Base-by-base conservation (phyloP, 2,888 invertebrate genomes). In the Thelaira solivaga region DNA sequence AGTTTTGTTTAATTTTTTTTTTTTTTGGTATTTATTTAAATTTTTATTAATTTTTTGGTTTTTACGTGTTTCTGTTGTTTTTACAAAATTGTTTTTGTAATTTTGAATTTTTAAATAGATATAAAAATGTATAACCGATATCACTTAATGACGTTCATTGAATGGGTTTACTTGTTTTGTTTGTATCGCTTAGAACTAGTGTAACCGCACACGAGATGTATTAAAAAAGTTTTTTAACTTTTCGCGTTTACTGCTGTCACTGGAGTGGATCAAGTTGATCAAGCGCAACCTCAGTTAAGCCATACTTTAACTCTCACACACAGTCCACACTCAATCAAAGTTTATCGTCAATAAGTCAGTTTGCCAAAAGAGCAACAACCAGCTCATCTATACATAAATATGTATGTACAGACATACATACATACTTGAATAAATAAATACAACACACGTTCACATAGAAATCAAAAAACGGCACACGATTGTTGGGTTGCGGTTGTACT, bases 201-300 rank as follows among this genome's bases (percentile, higher is more conserved):
- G 31, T 53, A 53, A 67, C 61, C 67, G 61, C 67, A 53, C 74
- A 68, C 67, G 67, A 61, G 10, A 36, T 24, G 22, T 39, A 47
- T 41, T 7, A 47, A 29, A 39, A 16, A 16, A 18, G 34, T 51
- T 53, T 67, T 51, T 41, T 61, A 71, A 78, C 78, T 74, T 71
- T 78, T 65, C 74, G 69, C 74, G 74, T 78, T 71, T 71, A 74
- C 78, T 64, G 78, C 74, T 78, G 74, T 78, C 74, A 78, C 78
- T 78, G 78, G 78, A 78, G 74, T 78, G 78, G 78, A 78, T 78
- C 78, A 78, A 78, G 74, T 78, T 78, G 78, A 78, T 78, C 78
- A 78, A 78, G 78, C 78, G 78, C 78, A 78, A 78, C 78, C 74
- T 78, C 74, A 74, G 78, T 65, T 78, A 78, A 78, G 78, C 78